These are phyloP conservation scores for Andrena fulva DNA, from an alignment of 2,888 invertebrate genomes.

Conservation along the genomic window DNA sequence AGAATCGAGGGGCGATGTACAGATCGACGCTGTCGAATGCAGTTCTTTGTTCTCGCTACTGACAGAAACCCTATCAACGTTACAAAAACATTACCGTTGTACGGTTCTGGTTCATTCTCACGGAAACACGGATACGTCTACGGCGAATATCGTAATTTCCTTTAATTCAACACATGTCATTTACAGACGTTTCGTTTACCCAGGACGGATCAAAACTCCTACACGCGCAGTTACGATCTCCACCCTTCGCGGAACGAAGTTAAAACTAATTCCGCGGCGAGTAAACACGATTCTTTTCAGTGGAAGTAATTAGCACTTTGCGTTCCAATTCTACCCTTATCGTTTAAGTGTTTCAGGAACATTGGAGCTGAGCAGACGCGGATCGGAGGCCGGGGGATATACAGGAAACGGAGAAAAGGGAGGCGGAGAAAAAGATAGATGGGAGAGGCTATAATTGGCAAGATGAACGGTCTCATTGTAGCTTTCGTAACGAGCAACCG, in stretches of 20 bases:
- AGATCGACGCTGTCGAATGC: conserved; percentile 36
- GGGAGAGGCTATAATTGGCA: conserved; percentile 57
- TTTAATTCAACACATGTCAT: conserved; percentile 8
- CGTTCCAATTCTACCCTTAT: conserved; percentile 21
- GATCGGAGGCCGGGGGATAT: not conserved
- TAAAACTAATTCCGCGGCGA: conserved; percentile 26
- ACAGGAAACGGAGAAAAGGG: conserved; percentile 10
- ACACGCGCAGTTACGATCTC: not conserved
- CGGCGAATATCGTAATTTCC: conserved; percentile 1
- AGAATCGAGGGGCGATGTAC: conserved; percentile 15
- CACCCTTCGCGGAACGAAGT: not conserved
- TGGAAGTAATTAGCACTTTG: conserved; percentile 50
- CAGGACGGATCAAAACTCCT: not conserved
- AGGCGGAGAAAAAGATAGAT: conserved; percentile 28
- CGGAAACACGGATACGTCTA: not conserved
- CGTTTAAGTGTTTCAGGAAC: conserved; percentile 32
- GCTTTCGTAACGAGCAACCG: conserved; percentile 50
- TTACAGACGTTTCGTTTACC: not conserved
- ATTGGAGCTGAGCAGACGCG: conserved; percentile 1
- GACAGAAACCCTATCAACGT: conserved; percentile 14
- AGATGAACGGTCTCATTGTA: conserved; percentile 67
- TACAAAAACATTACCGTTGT: conserved; percentile 23
- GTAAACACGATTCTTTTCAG: conserved; percentile 38
- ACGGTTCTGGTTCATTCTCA: conserved; percentile 22
- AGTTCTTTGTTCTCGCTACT: conserved; percentile 37